phyloP scores from a whole-genome alignment of 2,797 vertebrate genomes.

The Pterois miles region DNA sequence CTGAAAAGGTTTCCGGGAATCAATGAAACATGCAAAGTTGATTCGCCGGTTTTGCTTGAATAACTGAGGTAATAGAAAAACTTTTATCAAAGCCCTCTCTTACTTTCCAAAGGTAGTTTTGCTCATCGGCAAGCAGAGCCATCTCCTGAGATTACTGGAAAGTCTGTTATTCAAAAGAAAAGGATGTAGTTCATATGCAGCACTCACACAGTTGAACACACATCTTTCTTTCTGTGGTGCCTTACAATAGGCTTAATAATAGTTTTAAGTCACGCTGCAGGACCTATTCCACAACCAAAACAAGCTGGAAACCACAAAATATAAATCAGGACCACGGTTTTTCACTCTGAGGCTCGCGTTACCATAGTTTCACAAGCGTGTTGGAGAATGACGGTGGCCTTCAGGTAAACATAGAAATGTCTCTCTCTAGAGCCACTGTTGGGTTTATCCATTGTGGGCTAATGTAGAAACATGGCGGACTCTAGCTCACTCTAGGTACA shows the following conservation, averaged over 20 bases:
- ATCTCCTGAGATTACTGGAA: conserved; percentile 52
- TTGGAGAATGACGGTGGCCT: too few relatives aligned
- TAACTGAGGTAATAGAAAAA: conserved; percentile 74
- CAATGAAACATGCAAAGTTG: conserved; percentile 66
- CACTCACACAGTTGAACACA: conserved; percentile 16
- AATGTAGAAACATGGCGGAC: too few relatives aligned
- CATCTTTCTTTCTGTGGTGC: conserved; percentile 8
- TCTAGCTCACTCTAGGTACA: too few relatives aligned
- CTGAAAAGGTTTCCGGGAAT: conserved; percentile 50
- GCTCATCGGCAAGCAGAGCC: conserved; percentile 55
- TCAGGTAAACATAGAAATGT: too few relatives aligned
- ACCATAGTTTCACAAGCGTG: too few relatives aligned
- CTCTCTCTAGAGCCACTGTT: too few relatives aligned
- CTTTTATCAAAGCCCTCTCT: conserved; percentile 64
- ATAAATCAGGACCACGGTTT: not conserved
- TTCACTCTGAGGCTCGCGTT: too few relatives aligned
- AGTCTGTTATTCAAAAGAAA: conserved; percentile 43
- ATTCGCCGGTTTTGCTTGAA: conserved; percentile 69
- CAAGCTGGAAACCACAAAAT: conserved; percentile 6
- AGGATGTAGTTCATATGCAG: conserved; percentile 38
- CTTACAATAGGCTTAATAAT: not conserved
- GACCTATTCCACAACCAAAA: conserved; percentile 15
- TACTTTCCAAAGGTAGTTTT: conserved; percentile 49
- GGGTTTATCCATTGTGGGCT: too few relatives aligned
- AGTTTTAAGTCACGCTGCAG: not conserved